These are phyloP conservation scores for Hemiprocne comata DNA, from an alignment of 2,113 vertebrate genomes.

Conservation along the genomic window DNA sequence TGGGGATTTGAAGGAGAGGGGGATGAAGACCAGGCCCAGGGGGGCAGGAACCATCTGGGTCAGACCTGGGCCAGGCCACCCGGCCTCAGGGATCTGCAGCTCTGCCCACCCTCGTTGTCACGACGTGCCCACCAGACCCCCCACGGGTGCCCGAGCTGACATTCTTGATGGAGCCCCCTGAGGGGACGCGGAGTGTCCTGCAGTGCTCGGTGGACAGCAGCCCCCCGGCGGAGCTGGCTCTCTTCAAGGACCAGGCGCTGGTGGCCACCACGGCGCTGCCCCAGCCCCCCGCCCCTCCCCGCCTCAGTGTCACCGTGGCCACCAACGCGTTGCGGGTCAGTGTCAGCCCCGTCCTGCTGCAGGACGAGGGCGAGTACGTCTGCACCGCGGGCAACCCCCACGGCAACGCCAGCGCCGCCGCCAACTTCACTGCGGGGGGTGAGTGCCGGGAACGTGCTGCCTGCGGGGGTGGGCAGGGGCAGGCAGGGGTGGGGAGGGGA, in stretches of 20 bases:
- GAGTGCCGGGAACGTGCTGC: background rate
- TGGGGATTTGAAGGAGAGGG: too few species aligned
- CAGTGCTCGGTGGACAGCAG: conserved; percentile 71
- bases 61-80: background rate
- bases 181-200: conserved; percentile 32
- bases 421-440: conserved; percentile 52
- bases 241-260: conserved; percentile 2
- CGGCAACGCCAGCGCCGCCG: background rate
- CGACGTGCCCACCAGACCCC: background rate
- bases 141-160: conserved; percentile 45
- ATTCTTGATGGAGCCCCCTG: conserved; percentile 49
- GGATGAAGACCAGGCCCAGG: too few species aligned
- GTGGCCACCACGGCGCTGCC: conserved; percentile 45
- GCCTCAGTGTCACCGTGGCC: background rate
- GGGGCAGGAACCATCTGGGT: rapidly evolving
- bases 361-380: conserved; percentile 70
- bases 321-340: conserved; percentile 58
- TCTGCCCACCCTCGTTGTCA: too few species aligned
- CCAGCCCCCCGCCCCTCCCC: rapidly evolving
- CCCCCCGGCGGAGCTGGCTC: conserved; percentile 55
- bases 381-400: conserved; percentile 61
- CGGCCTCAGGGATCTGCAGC: too few species aligned
- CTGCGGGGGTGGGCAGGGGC: too few species aligned
- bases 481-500: too few species aligned
- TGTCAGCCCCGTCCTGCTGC: conserved; percentile 34